Conservation (phyloP, 2,113 vertebrate species). For the Panthera leo region DNA sequence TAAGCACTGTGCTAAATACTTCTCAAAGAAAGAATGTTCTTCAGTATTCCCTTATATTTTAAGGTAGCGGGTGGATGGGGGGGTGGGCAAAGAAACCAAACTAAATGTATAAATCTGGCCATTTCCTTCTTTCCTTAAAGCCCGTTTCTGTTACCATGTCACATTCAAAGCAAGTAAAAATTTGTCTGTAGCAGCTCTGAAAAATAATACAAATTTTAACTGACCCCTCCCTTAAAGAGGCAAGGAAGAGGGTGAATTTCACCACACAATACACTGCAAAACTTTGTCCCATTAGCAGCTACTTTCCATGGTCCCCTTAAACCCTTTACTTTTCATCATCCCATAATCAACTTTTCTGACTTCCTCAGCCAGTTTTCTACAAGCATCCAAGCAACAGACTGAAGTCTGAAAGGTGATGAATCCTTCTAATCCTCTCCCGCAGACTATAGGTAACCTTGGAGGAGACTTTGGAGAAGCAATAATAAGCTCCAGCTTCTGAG, state of each 20-base stretch:
- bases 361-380: constrained; percentile 34
- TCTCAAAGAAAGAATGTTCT: background rate
- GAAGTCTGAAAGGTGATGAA: background rate
- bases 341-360: constrained; percentile 3
- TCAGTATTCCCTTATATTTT: background rate
- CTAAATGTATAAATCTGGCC: background rate
- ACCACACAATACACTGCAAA: background rate
- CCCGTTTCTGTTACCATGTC: background rate
- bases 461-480: background rate
- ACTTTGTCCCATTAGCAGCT: background rate
- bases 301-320: background rate
- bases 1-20: background rate
- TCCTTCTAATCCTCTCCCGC: background rate
- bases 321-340: background rate
- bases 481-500: background rate
- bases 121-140: background rate
- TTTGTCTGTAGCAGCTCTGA: constrained; percentile 16
- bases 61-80: background rate
- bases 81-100: background rate
- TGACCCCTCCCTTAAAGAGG: background rate
- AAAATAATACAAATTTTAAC: constrained; percentile 25
- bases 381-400: background rate
- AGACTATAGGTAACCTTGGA: background rate
- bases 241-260: background rate
- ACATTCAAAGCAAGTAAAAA: background rate